A percentile compares a stretch with the other conserved stretches of the same genome.
phyloP scores from a whole-genome alignment of 2,888 invertebrate genomes.

The Drosophila multiciliata region DNA sequence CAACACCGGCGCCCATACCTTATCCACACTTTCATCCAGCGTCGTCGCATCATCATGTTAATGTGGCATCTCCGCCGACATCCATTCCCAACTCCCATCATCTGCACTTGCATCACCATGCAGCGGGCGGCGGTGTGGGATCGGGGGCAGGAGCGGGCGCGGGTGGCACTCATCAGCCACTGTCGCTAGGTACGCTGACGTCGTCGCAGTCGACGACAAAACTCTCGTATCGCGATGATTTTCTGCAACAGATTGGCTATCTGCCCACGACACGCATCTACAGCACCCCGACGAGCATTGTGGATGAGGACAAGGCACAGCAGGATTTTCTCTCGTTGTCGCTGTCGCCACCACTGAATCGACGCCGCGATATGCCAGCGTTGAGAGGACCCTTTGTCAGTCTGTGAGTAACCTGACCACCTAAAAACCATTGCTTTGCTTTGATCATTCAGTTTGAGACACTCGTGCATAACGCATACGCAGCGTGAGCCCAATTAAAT shows the following conservation, averaged over 20 bases:
- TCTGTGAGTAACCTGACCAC: conserved; percentile 81
- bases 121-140: conserved; percentile 16
- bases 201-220: conserved; percentile 83
- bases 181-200: conserved; percentile 71
- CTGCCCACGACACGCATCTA: conserved; percentile 84
- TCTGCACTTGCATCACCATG: conserved; percentile 75
- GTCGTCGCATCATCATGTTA: conserved; percentile 55
- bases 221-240: conserved; percentile 84
- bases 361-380: conserved; percentile 84
- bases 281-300: conserved; percentile 80
- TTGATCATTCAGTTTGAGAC: conserved; percentile 17
- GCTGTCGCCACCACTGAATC: conserved; percentile 84
- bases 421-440: conserved; percentile 13
- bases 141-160: conserved; percentile 28
- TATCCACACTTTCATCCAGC: conserved; percentile 79
- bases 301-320: conserved; percentile 83
- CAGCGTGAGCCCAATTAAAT: conserved; percentile 44
- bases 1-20: conserved; percentile 51
- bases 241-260: conserved; percentile 84
- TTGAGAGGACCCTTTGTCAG: conserved; percentile 84
- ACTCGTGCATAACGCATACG: conserved; percentile 17
- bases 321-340: conserved; percentile 85
- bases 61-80: conserved; percentile 40
- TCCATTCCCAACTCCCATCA: conserved; percentile 56
- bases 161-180: conserved; percentile 50